phyloP scores from a whole-genome alignment of 2,113 vertebrate genomes.

The Microcebus griseorufus region DNA sequence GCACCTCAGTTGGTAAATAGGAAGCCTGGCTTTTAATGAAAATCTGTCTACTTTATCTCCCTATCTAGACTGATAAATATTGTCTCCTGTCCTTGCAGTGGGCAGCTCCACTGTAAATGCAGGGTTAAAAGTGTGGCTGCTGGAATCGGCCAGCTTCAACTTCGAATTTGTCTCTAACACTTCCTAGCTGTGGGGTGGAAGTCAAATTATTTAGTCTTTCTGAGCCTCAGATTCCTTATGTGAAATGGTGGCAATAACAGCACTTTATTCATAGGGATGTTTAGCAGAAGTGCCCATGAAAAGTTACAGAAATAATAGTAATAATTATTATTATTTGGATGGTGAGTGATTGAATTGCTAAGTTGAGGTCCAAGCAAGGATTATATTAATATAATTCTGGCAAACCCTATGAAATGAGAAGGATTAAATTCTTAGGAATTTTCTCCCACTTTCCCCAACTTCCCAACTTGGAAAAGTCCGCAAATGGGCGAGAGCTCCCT shows the following conservation, averaged over 20 bases:
- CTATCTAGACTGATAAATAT: neutral
- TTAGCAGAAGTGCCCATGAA: neutral
- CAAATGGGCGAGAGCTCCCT: neutral
- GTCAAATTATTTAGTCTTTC: neutral
- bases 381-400: conserved; percentile 3
- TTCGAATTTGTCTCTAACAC: neutral
- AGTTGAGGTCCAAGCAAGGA: conserved; percentile 4
- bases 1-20: neutral
- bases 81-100: neutral
- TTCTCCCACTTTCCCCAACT: neutral
- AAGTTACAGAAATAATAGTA: neutral
- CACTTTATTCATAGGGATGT: neutral
- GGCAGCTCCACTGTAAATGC: neutral
- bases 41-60: neutral
- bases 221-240: neutral
- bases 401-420: conserved; percentile 30
- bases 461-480: neutral
- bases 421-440: conserved; percentile 43
- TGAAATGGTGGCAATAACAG: neutral
- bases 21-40: conserved; percentile 40
- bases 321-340: neutral
- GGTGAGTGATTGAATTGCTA: neutral
- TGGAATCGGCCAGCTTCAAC: neutral
- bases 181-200: neutral
- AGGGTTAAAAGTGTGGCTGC: neutral